Evolutionary conservation across 2,888 invertebrate species (phyloP).

Genomic region (Boloria euphrosyne): DNA sequence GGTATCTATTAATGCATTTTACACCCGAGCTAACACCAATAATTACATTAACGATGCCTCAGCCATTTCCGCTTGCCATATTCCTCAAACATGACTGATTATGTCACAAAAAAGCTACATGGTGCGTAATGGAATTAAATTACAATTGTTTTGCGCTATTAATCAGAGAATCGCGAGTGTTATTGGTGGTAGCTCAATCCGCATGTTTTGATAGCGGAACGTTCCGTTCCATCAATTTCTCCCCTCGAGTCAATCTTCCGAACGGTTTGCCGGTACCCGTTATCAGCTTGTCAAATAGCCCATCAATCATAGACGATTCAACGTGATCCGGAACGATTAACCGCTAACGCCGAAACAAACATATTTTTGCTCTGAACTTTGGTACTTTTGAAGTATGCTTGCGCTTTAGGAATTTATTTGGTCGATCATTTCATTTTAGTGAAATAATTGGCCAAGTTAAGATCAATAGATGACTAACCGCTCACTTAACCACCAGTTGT

Average conservation of each 20-base stretch:
- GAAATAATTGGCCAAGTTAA: slow-evolving; percentile 31
- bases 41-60: slow-evolving; percentile 31
- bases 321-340: slow-evolving; percentile 63
- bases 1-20: slow-evolving; percentile 84
- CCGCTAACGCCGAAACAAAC: slow-evolving; percentile 57
- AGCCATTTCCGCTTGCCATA: slow-evolving; percentile 20
- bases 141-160: slow-evolving; percentile 32
- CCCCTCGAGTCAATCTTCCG: slow-evolving; percentile 63
- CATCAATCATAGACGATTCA: slow-evolving; percentile 72
- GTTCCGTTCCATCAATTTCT: slow-evolving; percentile 53
- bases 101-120: slow-evolving; percentile 25
- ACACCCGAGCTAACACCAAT: slow-evolving; percentile 38
- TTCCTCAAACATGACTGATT: slow-evolving; percentile 28
- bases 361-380: slow-evolving; percentile 54
- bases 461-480: slow-evolving; percentile 28
- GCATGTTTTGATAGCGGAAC: slow-evolving; percentile 51
- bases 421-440: slow-evolving; percentile 34
- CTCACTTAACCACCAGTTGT: slow-evolving; percentile 26
- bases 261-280: slow-evolving; percentile 62
- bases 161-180: slow-evolving; percentile 31
- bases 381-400: slow-evolving; percentile 46
- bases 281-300: slow-evolving; percentile 65
- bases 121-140: slow-evolving; percentile 33
- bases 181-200: slow-evolving; percentile 49
- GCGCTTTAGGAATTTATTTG: slow-evolving; percentile 39